Base-by-base conservation (phyloP, 2,888 invertebrate species). In the Corbicula japonica region DNA sequence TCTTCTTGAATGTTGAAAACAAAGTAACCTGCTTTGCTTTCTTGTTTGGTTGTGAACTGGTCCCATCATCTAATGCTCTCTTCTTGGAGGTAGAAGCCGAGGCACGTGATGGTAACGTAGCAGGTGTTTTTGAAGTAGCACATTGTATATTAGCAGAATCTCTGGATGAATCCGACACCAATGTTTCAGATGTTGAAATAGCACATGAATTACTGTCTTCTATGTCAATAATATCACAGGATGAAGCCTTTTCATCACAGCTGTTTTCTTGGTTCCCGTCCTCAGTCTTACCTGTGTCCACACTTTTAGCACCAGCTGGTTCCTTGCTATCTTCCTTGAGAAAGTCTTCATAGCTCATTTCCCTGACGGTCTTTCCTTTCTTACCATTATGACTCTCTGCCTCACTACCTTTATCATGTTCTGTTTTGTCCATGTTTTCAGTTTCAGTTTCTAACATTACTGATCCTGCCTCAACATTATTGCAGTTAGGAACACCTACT, bases 1-100 rank as follows among this genome's bases (percentile, higher is more conserved):
- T 78, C 65, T 87, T 88, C 34, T 88, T 80, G 73, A 91, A 88
- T 28, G 88, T 80, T 6, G 88, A 81, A 28, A 89, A 79, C 21
- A 91, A 70, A 23, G 85, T 87, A 1, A 66, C 74, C 50, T 91
- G 90, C 79, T 89, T 89, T 3, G 76, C 65, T 60, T 75, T 78
- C 70, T 90, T 89, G 15, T 48, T 58, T 46, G 82, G 80, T 48
- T 71, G 80, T 10, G 65, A 50, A 62, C 44, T 63, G n/a, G 50
- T 2, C 15, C 21, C 46, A 4, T 71, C 66, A 4, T 75, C 79
- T 34, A 74, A 26, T n/a, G 46, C n/a, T 54, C 83, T 65, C 44
- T 83, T 83, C 65, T 56, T 79, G 32, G 76, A 70, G 30, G 54
- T 35, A 23, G 34, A 56, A 26, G 23, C 23, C 1, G 8, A 30